Percentiles rank a stretch among this genome's conserved stretches.
Conservation (phyloP, 2,888 invertebrate genomes). For the Patella pellucida region DNA sequence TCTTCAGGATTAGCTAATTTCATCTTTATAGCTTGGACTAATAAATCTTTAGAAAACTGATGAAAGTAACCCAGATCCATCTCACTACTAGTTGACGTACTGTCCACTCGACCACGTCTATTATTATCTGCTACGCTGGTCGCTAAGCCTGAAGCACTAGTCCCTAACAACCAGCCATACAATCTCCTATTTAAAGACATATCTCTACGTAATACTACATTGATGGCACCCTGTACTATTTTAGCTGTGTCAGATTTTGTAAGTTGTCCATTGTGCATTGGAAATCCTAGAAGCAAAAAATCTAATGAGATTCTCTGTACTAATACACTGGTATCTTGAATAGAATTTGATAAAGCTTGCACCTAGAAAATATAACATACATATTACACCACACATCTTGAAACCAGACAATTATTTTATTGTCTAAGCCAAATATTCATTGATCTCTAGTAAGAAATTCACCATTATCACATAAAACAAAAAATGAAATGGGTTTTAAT, state of each 20-base stretch:
- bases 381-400: neutral
- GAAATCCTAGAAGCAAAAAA: conserved; percentile 85
- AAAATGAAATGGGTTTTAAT: too few relatives aligned
- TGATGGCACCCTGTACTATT: conserved; percentile 81
- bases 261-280: conserved; percentile 83
- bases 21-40: conserved; percentile 65
- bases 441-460: neutral
- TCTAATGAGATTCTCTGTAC: conserved; percentile 90
- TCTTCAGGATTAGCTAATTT: conserved; percentile 41
- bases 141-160: conserved; percentile 64
- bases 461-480: neutral
- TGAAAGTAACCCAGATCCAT: conserved; percentile 74
- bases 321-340: conserved; percentile 84
- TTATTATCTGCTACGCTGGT: conserved; percentile 31
- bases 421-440: neutral
- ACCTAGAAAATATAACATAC: conserved; percentile 73
- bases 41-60: conserved; percentile 78
- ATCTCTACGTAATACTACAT: conserved; percentile 83
- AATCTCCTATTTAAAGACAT: conserved; percentile 90
- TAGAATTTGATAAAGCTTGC: conserved; percentile 82
- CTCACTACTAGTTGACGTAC: conserved; percentile 47
- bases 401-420: neutral
- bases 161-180: conserved; percentile 87
- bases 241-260: conserved; percentile 78
- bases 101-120: conserved; percentile 36